Base-by-base conservation (phyloP, 23 tunicate genomes). In the Phallusia fumigata region DNA sequence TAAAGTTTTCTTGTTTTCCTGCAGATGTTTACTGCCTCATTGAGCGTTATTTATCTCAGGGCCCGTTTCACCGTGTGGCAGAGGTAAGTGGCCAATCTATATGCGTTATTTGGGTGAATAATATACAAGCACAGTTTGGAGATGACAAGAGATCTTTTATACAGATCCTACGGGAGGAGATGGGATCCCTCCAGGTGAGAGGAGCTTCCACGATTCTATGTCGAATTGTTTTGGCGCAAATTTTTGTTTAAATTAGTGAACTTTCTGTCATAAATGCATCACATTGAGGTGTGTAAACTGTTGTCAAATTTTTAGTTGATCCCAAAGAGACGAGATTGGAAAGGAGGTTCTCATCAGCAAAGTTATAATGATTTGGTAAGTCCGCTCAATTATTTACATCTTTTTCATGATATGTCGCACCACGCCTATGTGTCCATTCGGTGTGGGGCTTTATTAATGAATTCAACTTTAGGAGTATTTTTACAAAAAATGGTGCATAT, bases 271-370 rank as follows among this genome's bases (percentile, higher is more conserved):
- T 40, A 10, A 3, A 5, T 3, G 47, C 8, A 10, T 40, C 47
- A 40, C 47, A 3, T 40, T 40, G 5, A 3, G 47, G 69, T 58
- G 69, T 16, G 3, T 24, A 58, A 58, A 58, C 8, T 24, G 28
- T 58, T 58, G 11, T 24, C 26, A 58, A 58, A 36, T 52, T 26
- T 53, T 28, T 53, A 79, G 83, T 44, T 79, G 51, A 53, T 79
- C 52, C 83, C 83, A 51, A 79, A 79, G 36, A 79, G 83, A 79
- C 35, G 51, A 21, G 83, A 79, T 53, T 79, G 83, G 83, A 79
- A 53, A 52, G 83, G 83, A 35, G 73, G 36, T 15, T 28, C 10
- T 40, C 83, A 79, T 79, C n/a, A 15, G 24, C 83, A 79, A 52
- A 51, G 65, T 79, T 79, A 52, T 52, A 73, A 30, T 30, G 83